Conservation (phyloP, 1,140 invertebrate genomes). For the Delia radicum region DNA sequence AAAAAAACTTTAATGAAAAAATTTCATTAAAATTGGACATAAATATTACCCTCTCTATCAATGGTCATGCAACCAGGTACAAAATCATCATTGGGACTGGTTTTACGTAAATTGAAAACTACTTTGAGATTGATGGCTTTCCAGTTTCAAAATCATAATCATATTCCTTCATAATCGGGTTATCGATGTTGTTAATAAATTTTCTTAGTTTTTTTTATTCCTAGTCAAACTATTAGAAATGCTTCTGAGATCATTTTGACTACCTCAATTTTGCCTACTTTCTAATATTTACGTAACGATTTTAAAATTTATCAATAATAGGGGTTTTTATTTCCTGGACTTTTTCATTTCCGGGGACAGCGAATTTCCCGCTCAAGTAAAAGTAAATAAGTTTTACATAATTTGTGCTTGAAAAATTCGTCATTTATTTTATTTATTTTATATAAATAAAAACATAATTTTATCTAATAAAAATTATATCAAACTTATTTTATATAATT, state of each 20-base stretch:
- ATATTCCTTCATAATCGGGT: conserved; percentile 66
- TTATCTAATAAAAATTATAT: too few species aligned
- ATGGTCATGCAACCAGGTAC: conserved; percentile 75
- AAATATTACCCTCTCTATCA: conserved; percentile 71
- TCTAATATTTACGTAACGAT: conserved; percentile 59
- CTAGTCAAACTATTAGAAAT: conserved; percentile 84
- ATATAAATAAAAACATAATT: too few species aligned
- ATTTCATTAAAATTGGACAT: conserved; percentile 71
- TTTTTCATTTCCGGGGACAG: too few species aligned
- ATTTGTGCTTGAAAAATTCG: too few species aligned
- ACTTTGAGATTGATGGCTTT: conserved; percentile 61
- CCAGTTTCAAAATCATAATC: conserved; percentile 73
- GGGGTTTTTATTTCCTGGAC: too few species aligned
- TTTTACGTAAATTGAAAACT: conserved; percentile 60
- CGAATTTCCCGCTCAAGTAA: too few species aligned
- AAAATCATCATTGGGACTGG: conserved; percentile 58
- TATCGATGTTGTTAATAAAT: conserved; percentile 82
- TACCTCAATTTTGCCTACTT: conserved; percentile 64
- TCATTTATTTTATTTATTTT: too few species aligned
- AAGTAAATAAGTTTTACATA: too few species aligned
- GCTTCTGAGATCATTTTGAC: conserved; percentile 59
- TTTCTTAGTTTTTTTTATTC: conserved; percentile 67
- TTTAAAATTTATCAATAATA: conserved; percentile 55
- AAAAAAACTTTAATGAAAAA: too few species aligned
- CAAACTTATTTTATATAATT: too few species aligned